Evolutionary conservation across 2,113 vertebrate genomes (phyloP).

Genomic region (Tetraodon nigroviridis): DNA sequence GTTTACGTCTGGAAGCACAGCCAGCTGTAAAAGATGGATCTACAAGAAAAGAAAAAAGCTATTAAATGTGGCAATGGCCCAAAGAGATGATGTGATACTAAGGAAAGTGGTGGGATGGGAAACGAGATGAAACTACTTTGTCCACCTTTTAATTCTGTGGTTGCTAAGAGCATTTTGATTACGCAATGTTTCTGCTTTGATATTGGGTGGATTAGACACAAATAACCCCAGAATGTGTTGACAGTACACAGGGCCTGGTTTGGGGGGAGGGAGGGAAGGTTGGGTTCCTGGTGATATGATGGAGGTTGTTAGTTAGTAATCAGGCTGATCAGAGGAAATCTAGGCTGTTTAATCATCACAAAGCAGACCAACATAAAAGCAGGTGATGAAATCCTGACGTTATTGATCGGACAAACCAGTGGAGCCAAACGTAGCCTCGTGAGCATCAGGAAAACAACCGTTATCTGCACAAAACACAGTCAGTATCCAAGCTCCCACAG

Average conservation of each 20-base stretch:
- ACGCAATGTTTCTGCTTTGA: not conserved
- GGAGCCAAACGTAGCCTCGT: too few species aligned
- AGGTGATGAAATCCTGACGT: too few species aligned
- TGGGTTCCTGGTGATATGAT: too few species aligned
- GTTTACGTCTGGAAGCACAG: slow-evolving; percentile 19
- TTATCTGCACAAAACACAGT: too few species aligned
- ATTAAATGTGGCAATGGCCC: slow-evolving; percentile 51
- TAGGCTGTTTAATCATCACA: too few species aligned
- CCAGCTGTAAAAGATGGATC: slow-evolving; percentile 29
- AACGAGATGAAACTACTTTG: not conserved
- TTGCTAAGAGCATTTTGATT: slow-evolving; percentile 1
- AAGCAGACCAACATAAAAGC: too few species aligned
- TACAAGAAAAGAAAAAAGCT: slow-evolving; percentile 33
- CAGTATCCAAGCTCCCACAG: too few species aligned
- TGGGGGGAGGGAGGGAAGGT: too few species aligned
- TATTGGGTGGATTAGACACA: not conserved
- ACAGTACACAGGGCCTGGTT: not conserved
- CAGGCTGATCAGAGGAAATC: too few species aligned
- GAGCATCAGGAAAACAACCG: too few species aligned
- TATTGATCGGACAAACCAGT: too few species aligned
- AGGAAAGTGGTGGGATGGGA: not conserved
- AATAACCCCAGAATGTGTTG: not conserved
- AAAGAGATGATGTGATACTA: slow-evolving; percentile 15
- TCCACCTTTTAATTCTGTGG: not conserved
- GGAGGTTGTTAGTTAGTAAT: too few species aligned